Conservation (phyloP, 2,113 vertebrate genomes). For the Plecotus auritus region DNA sequence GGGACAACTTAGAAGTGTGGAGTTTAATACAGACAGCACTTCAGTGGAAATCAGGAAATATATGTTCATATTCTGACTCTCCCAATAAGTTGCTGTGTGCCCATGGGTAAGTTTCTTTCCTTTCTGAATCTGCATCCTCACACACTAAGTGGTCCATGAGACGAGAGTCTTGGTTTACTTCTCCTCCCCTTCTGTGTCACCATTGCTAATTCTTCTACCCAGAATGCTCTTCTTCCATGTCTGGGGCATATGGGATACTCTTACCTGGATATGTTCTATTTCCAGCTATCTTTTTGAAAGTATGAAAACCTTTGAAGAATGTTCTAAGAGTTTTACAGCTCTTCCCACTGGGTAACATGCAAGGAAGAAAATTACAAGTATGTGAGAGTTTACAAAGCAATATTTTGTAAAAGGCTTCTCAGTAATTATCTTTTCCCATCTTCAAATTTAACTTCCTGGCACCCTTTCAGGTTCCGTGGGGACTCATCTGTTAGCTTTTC, state of each 20-base stretch:
- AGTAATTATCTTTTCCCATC: constrained; percentile 22
- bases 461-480: background rate
- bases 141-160: background rate
- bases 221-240: background rate
- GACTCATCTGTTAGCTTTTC: background rate
- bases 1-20: background rate
- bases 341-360: background rate
- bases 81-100: background rate
- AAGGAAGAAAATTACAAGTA: background rate
- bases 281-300: background rate
- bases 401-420: constrained; percentile 22
- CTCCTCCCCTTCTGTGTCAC: background rate
- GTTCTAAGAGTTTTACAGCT: background rate
- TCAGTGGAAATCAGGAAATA: background rate
- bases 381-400: background rate
- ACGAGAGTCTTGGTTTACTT: background rate
- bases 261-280: background rate
- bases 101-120: background rate
- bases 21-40: background rate
- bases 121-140: background rate
- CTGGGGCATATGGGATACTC: background rate
- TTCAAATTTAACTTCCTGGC: constrained; percentile 16
- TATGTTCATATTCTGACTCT: background rate
- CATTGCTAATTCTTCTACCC: background rate
- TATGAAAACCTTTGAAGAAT: background rate